Conservation (phyloP, 2,797 vertebrate species). For the Rhinophrynus dorsalis region DNA sequence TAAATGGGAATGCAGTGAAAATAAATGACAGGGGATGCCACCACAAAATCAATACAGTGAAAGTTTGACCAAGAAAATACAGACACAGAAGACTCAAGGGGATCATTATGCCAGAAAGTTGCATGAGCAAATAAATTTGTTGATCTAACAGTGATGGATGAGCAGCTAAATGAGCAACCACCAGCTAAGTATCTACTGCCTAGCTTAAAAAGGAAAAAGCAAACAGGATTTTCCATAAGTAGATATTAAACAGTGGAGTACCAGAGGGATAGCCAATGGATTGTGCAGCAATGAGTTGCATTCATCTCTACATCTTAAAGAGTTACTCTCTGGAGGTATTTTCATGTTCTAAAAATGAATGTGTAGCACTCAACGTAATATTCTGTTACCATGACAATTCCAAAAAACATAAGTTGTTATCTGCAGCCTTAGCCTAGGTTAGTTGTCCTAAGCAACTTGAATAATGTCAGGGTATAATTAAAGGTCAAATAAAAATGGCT, state of each 20-base stretch:
- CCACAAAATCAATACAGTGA: constrained; percentile 17
- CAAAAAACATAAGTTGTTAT: neutral
- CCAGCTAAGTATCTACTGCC: constrained; percentile 3
- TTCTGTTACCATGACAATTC: neutral
- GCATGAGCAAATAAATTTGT: constrained; percentile 17
- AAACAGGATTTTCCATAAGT: neutral
- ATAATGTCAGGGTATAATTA: neutral
- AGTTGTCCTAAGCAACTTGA: neutral
- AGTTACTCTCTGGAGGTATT: too few species aligned
- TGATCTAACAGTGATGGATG: constrained; percentile 29
- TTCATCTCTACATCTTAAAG: too few species aligned
- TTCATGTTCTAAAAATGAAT: too few species aligned
- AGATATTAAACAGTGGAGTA: too few species aligned
- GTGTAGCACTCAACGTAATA: neutral
- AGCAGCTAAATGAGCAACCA: constrained; percentile 22
- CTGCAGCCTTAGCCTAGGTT: neutral
- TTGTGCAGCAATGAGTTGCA: too few species aligned
- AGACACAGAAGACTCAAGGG: constrained; percentile 4
- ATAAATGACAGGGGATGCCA: constrained; percentile 6
- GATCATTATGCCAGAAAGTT: constrained; percentile 29
- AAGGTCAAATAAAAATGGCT: too few species aligned
- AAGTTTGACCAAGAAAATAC: constrained; percentile 15
- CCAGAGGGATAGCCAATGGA: too few species aligned
- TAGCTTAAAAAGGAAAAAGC: constrained; percentile 2
- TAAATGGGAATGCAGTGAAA: constrained; percentile 1